Evolutionary conservation across 1,140 invertebrate genomes (phyloP).

Genomic region (Acromyrmex echinatior): DNA sequence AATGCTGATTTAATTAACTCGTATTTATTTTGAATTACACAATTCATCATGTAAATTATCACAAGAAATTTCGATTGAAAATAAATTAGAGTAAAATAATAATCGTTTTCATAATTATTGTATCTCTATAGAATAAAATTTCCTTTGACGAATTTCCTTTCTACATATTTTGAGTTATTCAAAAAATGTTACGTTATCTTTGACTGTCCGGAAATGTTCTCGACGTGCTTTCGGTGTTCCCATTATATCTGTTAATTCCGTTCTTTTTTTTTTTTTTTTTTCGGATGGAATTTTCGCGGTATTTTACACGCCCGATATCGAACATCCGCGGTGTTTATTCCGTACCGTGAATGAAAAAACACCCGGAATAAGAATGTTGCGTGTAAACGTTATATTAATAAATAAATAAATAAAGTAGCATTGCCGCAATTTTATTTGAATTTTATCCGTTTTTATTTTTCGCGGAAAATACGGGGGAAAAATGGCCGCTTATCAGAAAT

Average conservation of each 20-base stretch:
- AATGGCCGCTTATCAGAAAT: conserved; percentile 46
- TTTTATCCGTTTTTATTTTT: conserved; percentile 51
- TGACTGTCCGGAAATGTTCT: not conserved
- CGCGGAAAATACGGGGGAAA: conserved; percentile 30
- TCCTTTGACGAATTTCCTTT: not conserved
- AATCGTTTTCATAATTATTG: not conserved
- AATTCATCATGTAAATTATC: conserved; percentile 23
- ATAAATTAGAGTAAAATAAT: conserved; percentile 38
- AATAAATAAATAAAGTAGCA: conserved; percentile 59
- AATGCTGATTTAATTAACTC: conserved; percentile 34
- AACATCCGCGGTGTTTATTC: conserved; percentile 48
- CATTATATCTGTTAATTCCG: conserved; percentile 49
- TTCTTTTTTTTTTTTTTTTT: conserved; percentile 23
- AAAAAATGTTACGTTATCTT: conserved; percentile 29
- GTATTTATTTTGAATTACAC: conserved; percentile 19
- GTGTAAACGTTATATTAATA: conserved; percentile 41
- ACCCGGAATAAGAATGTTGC: conserved; percentile 52
- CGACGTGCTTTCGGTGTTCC: conserved; percentile 32
- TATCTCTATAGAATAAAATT: not conserved
- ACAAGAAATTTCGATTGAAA: not conserved
- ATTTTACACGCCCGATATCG: conserved; percentile 61
- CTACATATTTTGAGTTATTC: not conserved
- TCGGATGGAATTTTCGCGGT: conserved; percentile 48
- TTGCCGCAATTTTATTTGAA: conserved; percentile 57
- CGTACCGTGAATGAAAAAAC: conserved; percentile 40